Percentiles rank a stretch among this genome's conserved stretches.
phyloP scores from a whole-genome alignment of 2,797 vertebrate genomes.

The Megaceryle alcyon region DNA sequence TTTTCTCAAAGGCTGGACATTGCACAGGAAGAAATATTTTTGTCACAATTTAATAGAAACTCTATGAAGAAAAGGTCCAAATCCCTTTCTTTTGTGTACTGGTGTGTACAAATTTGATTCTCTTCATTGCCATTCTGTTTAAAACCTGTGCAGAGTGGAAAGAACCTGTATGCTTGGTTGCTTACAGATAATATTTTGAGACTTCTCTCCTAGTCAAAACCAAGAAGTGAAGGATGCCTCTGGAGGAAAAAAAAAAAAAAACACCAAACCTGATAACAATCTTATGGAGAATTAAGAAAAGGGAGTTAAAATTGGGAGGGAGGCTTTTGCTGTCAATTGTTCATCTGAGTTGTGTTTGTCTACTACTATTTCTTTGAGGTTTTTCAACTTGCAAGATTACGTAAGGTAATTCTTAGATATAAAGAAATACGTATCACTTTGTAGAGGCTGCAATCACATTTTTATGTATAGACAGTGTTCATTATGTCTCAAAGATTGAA shows the following conservation, averaged over 20 bases:
- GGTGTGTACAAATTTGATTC: neutral
- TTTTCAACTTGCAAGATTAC: neutral
- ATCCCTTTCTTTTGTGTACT: neutral
- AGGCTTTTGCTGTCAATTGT: neutral
- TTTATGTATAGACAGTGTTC: neutral
- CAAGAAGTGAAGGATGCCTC: neutral
- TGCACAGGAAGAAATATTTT: neutral
- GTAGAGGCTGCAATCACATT: neutral
- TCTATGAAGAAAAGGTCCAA: neutral
- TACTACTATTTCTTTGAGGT: neutral
- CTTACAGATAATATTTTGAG: neutral
- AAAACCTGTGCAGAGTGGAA: neutral
- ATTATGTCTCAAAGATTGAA: neutral
- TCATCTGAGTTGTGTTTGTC: neutral
- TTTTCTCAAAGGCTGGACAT: neutral
- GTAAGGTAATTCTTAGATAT: neutral
- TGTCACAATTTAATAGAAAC: neutral
- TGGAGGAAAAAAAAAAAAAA: neutral
- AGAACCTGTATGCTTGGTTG: neutral
- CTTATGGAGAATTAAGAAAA: neutral
- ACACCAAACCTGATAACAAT: neutral
- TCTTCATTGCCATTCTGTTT: neutral
- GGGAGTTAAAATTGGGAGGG: neutral
- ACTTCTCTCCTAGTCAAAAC: neutral
- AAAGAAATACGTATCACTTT: neutral